Evolutionary conservation across 2,888 invertebrate species (phyloP).

Genomic region (Tromatobia lineatoria): DNA sequence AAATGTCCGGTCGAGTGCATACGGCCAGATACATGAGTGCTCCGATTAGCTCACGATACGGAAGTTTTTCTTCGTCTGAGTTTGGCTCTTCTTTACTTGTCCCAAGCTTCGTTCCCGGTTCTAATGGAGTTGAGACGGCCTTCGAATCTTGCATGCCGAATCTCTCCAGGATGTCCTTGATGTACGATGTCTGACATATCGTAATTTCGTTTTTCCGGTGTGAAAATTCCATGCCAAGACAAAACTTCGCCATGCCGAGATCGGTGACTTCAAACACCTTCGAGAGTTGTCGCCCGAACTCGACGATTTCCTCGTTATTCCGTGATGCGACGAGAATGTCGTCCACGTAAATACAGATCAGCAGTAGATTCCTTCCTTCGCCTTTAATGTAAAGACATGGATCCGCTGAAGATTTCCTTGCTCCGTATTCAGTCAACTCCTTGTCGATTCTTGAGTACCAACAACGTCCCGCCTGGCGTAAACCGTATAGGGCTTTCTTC

Average conservation of each 20-base stretch:
- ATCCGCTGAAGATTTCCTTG: conserved; percentile 68
- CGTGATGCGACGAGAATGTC: too few relatives aligned
- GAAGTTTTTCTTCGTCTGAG: conserved; percentile 1
- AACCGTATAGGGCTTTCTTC: conserved; percentile 48
- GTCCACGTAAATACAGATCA: conserved; percentile 24
- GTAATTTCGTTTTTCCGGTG: conserved; percentile 4
- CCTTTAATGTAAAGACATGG: conserved; percentile 18
- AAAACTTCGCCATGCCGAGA: conserved; percentile 16
- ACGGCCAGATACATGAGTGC: conserved; percentile 59
- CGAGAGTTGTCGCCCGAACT: conserved; percentile 53
- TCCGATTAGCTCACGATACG: conserved; percentile 44
- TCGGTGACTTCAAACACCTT: conserved; percentile 30
- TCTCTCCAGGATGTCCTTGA: conserved; percentile 10
- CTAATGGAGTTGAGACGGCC: conserved; percentile 24
- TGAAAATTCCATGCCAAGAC: conserved; percentile 30
- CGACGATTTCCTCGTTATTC: conserved; percentile 17
- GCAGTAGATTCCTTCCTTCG: conserved; percentile 4
- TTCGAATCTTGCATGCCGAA: conserved; percentile 46
- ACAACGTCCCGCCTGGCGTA: conserved; percentile 45
- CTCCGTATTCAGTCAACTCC: conserved; percentile 69
- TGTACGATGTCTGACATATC: conserved; percentile 8
- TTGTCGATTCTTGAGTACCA: conserved; percentile 68
- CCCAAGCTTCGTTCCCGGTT: conserved; percentile 8
- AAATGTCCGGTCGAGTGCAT: conserved; percentile 13
- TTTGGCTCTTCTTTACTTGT: background rate